Percentiles rank a stretch among this genome's conserved stretches.
Evolutionary conservation across 2,797 vertebrate genomes (phyloP).

Genomic region (Ambastaia sidthimunki): DNA sequence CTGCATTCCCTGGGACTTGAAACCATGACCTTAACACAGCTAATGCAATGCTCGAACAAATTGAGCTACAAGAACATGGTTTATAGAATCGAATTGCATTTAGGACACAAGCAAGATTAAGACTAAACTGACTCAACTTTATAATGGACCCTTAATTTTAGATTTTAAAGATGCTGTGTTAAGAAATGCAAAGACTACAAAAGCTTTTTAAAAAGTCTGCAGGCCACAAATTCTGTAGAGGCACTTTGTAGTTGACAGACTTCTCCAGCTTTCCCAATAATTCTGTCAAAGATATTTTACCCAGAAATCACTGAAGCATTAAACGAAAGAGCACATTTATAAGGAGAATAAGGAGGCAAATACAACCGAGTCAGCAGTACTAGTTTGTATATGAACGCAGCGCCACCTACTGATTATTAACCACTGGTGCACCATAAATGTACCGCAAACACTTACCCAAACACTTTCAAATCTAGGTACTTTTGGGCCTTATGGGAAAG

Average conservation of each 20-base stretch:
- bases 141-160: too few species aligned
- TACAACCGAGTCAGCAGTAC: too few species aligned
- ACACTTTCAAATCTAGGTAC: too few species aligned
- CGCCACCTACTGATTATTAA: conserved; percentile 46
- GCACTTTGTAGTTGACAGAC: background rate
- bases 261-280: conserved; percentile 13
- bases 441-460: too few species aligned
- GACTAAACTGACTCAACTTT: too few species aligned
- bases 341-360: background rate
- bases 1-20: too few species aligned
- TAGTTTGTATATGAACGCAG: conserved; percentile 28
- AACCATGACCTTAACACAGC: too few species aligned
- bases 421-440: background rate
- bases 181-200: conserved; percentile 1
- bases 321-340: background rate
- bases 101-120: too few species aligned
- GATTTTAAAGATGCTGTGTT: background rate
- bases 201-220: background rate
- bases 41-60: too few species aligned
- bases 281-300: conserved; percentile 2
- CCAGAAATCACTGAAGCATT: background rate
- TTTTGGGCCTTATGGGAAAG: too few species aligned
- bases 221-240: background rate
- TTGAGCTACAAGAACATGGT: too few species aligned
- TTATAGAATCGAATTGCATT: too few species aligned